Evolutionary conservation across 1,140 invertebrate genomes (phyloP).

Genomic region (Drosophila varians): DNA sequence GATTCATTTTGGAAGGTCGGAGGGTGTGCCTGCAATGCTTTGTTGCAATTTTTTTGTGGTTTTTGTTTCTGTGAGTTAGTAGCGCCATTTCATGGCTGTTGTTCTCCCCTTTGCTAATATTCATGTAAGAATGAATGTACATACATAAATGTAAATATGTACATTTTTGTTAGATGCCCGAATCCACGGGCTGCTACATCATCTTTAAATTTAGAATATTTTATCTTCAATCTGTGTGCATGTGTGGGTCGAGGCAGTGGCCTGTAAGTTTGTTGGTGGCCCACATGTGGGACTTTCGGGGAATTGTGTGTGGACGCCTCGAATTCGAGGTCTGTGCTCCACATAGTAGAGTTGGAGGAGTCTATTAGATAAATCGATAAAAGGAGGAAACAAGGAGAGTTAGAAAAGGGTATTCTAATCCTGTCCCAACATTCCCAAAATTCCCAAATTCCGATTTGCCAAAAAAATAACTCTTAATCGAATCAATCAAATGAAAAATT

Average conservation of each 20-base stretch:
- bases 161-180: slow-evolving; percentile 30
- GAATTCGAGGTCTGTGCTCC: slow-evolving; percentile 5
- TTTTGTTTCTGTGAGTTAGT: slow-evolving; percentile 38
- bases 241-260: slow-evolving; percentile 46
- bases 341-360: not conserved
- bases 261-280: slow-evolving; percentile 60
- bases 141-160: not conserved
- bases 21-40: not conserved
- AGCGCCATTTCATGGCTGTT: slow-evolving; percentile 56
- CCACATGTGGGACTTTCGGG: slow-evolving; percentile 48
- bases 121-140: not conserved
- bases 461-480: slow-evolving; percentile 2
- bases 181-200: slow-evolving; percentile 68
- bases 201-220: slow-evolving; percentile 81
- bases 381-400: not conserved
- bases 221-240: slow-evolving; percentile 66
- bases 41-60: slow-evolving; percentile 7
- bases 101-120: slow-evolving; percentile 37
- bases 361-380: slow-evolving; percentile 28
- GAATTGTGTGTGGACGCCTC: slow-evolving; percentile 9
- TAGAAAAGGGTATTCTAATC: too few relatives aligned
- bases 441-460: slow-evolving; percentile 9
- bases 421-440: too few relatives aligned
- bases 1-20: not conserved
- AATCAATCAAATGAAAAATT: slow-evolving; percentile 29